A percentile compares a stretch with the other conserved stretches of the same genome.
Conservation (phyloP, 1,140 invertebrate genomes). For the Globodera ellingtonae region DNA sequence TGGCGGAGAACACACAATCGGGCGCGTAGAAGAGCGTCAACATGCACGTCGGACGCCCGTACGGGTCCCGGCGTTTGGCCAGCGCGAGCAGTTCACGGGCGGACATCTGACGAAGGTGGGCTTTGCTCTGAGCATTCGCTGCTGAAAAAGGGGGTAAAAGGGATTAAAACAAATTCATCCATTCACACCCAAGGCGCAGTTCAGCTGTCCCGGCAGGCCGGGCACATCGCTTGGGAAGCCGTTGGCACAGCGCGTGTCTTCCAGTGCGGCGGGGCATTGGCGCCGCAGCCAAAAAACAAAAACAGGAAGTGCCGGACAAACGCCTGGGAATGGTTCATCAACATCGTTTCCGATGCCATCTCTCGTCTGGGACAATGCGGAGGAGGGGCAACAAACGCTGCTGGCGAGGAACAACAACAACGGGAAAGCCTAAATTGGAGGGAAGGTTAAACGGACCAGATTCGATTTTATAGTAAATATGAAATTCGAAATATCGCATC, state of each 20-base stretch:
- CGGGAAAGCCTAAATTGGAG: too few relatives aligned
- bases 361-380: background rate
- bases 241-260: conserved; percentile 22
- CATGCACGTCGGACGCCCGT: conserved; percentile 43
- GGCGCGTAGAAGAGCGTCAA: conserved; percentile 44
- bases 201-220: conserved; percentile 17
- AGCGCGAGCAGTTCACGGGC: conserved; percentile 16
- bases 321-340: background rate
- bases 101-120: background rate
- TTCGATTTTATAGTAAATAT: too few relatives aligned
- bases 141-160: background rate
- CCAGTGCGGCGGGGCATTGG: conserved; percentile 29
- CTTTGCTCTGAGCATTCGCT: background rate
- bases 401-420: background rate
- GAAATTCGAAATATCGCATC: too few relatives aligned
- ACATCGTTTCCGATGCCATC: background rate
- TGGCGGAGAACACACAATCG: conserved; percentile 42
- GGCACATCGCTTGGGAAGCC: conserved; percentile 29
- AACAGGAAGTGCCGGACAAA: conserved; percentile 27
- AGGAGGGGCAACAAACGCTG: background rate
- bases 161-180: background rate
- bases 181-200: conserved; percentile 37
- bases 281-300: conserved; percentile 32
- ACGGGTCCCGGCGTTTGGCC: conserved; percentile 20
- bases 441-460: too few relatives aligned